These are phyloP conservation scores for Scaptomyza graminum DNA, from an alignment of 1,140 invertebrate genomes.

Conservation along the genomic window DNA sequence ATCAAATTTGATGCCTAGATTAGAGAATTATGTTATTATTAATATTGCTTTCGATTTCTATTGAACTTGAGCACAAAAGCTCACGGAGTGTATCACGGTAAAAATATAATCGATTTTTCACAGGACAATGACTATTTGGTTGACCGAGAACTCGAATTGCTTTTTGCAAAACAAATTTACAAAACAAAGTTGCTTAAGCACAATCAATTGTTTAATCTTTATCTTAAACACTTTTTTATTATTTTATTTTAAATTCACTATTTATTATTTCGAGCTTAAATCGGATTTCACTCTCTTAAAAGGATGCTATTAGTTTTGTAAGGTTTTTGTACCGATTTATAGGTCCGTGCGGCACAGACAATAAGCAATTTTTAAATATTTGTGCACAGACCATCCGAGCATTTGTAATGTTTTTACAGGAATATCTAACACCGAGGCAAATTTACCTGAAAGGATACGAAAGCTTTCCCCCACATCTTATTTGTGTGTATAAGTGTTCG, in stretches of 20 bases:
- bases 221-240: background rate
- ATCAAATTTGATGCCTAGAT: constrained; percentile 9
- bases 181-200: background rate
- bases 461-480: constrained; percentile 41
- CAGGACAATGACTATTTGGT: constrained; percentile 62
- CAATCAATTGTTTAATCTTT: background rate
- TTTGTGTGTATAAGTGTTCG: constrained; percentile 46
- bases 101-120: constrained; percentile 74
- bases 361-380: constrained; percentile 29
- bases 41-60: constrained; percentile 27
- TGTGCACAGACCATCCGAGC: constrained; percentile 17
- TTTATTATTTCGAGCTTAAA: background rate
- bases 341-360: constrained; percentile 12
- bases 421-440: constrained; percentile 23
- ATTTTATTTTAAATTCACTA: background rate
- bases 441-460: constrained; percentile 42
- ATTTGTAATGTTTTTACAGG: constrained; percentile 31
- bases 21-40: constrained; percentile 11
- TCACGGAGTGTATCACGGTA: constrained; percentile 39
- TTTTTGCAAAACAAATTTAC: background rate
- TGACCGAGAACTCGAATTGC: constrained; percentile 35
- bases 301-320: background rate
- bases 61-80: constrained; percentile 58
- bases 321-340: constrained; percentile 2
- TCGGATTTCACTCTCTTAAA: constrained; percentile 1